These are phyloP conservation scores for Mythimna ferrago DNA, from an alignment of 2,888 invertebrate genomes.

Conservation along the genomic window DNA sequence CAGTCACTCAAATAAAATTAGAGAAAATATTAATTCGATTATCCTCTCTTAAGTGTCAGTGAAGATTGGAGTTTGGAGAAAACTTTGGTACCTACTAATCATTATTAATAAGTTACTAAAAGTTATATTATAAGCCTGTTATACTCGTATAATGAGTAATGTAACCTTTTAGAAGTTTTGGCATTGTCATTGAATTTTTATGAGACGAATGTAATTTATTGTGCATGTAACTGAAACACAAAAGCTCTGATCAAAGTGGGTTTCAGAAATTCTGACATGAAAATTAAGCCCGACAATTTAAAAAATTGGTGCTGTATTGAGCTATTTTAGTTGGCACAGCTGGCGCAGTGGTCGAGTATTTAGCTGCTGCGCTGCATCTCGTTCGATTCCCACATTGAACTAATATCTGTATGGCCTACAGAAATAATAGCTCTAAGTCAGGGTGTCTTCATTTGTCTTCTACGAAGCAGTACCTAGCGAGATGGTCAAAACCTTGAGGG, in stretches of 20 bases:
- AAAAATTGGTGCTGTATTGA: too few species aligned
- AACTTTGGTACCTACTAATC: constrained; percentile 39
- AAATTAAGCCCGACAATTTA: too few species aligned
- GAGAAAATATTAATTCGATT: constrained; percentile 42
- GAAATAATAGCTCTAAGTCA: too few species aligned
- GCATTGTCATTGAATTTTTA: constrained; percentile 13
- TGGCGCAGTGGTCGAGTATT: too few species aligned
- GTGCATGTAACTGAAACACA: not conserved
- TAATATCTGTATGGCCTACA: too few species aligned
- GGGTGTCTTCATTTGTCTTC: too few species aligned
- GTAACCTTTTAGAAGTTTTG: constrained; percentile 20
- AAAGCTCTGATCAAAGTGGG: not conserved
- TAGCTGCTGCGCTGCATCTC: too few species aligned
- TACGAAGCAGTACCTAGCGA: too few species aligned
- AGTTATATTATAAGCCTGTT: constrained; percentile 32
- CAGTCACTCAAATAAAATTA: constrained; percentile 42
- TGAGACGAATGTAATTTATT: not conserved
- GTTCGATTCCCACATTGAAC: too few species aligned
- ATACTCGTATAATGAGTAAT: constrained; percentile 14
- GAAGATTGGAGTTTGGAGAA: constrained; percentile 31
- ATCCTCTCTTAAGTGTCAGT: constrained; percentile 35
- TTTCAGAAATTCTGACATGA: not conserved
- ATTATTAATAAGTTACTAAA: constrained; percentile 52
- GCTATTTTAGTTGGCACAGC: too few species aligned
- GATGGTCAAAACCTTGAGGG: too few species aligned